These are phyloP conservation scores for Danio kyathit DNA, from an alignment of 2,797 vertebrate genomes.

Conservation along the genomic window DNA sequence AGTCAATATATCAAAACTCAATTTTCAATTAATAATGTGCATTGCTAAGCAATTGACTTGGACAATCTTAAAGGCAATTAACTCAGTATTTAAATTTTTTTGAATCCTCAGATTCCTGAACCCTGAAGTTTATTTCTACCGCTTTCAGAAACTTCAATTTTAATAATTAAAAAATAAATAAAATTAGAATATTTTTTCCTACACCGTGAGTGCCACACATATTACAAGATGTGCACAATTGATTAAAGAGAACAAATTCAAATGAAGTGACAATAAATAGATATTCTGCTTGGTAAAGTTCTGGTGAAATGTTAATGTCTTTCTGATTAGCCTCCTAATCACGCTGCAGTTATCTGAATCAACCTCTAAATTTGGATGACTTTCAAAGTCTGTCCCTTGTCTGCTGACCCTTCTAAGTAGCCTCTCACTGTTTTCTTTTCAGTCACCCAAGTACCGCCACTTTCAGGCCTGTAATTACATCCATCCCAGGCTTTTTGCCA, in stretches of 20 bases:
- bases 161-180: no score
- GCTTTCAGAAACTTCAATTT: no score
- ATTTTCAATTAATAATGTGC: no score
- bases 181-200: no score
- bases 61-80: no score
- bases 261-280: not conserved
- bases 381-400: slow-evolving; percentile 29
- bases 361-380: slow-evolving; percentile 37
- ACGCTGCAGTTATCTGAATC: not conserved
- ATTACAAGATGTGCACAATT: slow-evolving; percentile 1
- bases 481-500: slow-evolving; percentile 19
- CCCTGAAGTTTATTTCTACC: no score
- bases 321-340: not conserved
- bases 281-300: slow-evolving; percentile 7
- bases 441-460: slow-evolving; percentile 2
- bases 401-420: slow-evolving; percentile 14
- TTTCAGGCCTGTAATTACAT: slow-evolving; percentile 22
- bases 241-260: slow-evolving; percentile 21
- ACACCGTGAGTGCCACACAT: not conserved
- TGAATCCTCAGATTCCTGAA: no score
- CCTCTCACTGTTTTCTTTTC: slow-evolving; percentile 7
- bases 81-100: no score
- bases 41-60: no score
- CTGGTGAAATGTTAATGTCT: slow-evolving; percentile 20
- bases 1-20: no score